phyloP scores from a whole-genome alignment of 2,797 vertebrate species.

The Coccyzus lansbergi region DNA sequence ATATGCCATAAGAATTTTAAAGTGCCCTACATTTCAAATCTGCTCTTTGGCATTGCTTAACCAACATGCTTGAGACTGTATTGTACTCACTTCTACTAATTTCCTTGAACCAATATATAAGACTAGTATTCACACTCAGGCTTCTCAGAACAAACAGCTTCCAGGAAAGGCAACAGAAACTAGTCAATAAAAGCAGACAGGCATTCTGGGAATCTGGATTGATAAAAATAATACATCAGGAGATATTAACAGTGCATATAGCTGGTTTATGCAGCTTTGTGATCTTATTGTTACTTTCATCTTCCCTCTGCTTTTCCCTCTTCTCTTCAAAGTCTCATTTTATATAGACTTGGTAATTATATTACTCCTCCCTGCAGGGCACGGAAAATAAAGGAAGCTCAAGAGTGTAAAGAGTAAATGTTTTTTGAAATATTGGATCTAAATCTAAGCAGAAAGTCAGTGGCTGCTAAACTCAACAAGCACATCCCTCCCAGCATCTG shows the following conservation, averaged over 20 bases:
- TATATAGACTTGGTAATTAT: not conserved
- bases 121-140: not conserved
- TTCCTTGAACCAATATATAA: not conserved
- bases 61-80: not conserved
- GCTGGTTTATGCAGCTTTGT: not conserved
- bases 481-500: not conserved
- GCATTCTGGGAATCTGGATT: not conserved
- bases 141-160: not conserved
- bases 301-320: not conserved
- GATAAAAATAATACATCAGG: not conserved
- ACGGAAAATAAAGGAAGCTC: not conserved
- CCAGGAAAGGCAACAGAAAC: constrained; percentile 28
- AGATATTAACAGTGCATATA: not conserved
- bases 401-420: not conserved
- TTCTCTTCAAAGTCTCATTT: not conserved
- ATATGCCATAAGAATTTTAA: not conserved
- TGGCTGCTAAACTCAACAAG: not conserved
- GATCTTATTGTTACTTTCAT: not conserved
- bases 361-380: not conserved
- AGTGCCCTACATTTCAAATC: not conserved
- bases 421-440: not conserved
- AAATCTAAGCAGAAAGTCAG: not conserved
- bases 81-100: not conserved
- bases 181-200: constrained; percentile 17
- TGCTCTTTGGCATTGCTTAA: not conserved